phyloP scores from a whole-genome alignment of 2,888 invertebrate genomes.

The Eupithecia abbreviata region DNA sequence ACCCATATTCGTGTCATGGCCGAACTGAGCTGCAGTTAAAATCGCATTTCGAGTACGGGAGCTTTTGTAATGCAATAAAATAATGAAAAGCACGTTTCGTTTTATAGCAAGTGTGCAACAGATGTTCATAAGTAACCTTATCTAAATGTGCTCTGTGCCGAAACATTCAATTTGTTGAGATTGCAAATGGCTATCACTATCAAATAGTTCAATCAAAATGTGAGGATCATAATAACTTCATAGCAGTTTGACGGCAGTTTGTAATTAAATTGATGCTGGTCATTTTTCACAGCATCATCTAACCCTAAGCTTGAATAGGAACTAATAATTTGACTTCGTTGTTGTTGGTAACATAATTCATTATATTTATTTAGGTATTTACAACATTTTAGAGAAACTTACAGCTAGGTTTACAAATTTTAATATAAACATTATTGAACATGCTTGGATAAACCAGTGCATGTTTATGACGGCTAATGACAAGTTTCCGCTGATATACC shows the following conservation, averaged over 20 bases:
- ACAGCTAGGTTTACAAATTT: too few species aligned
- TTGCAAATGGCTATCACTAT: constrained; percentile 5
- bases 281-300: background rate
- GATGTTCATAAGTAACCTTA: constrained; percentile 25
- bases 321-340: background rate
- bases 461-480: too few species aligned
- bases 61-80: constrained; percentile 39
- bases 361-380: too few species aligned
- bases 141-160: background rate
- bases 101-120: constrained; percentile 26
- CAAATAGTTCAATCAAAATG: background rate
- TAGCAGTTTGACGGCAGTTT: background rate
- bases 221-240: background rate
- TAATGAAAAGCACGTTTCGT: constrained; percentile 22
- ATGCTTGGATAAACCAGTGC: too few species aligned
- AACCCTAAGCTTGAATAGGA: background rate
- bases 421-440: too few species aligned
- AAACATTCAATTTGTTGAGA: constrained; percentile 11
- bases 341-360: background rate
- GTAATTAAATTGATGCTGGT: background rate
- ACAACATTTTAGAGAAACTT: too few species aligned
- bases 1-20: constrained; percentile 46
- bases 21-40: constrained; percentile 39
- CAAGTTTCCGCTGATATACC: too few species aligned
- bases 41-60: constrained; percentile 36